Evolutionary conservation across 2,888 invertebrate genomes (phyloP), one percentile per base, ranked within the genome.

Genomic region (Lepidochrysops patricia): DNA sequence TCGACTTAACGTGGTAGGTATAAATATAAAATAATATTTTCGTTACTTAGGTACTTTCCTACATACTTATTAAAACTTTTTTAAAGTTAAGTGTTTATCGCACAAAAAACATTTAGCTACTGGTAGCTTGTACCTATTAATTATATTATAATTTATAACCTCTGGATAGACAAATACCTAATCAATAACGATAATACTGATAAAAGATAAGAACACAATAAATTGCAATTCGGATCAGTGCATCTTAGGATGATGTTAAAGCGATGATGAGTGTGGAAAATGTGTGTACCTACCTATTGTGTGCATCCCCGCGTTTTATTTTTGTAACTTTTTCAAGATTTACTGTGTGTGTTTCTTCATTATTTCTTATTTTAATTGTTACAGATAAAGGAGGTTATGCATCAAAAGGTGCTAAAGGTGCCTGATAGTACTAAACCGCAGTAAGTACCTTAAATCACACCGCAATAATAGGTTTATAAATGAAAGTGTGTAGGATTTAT

Each of bases 321-420:
- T 23, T 9, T 3, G 4, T 9, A n/a, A n/a, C n/a, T 7, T 23
- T 43, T 3, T 2, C 7, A 29, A 2, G 4, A 23, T 3, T 43
- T 43, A 2, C 6, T 4, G 43, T 1, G 23, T 15, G 5, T 13
- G 4, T 15, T 15, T 7, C 5, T 37, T 4, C 2, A 35, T 9
- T 2, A 32, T 43, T 19, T 19, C 62, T 52, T 62, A 60, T 48
- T 52, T 15, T 13, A 9, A 61, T 76, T 72, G 67, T 80, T 81
- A 56, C 71, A 88, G 88, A 83, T 87, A 80, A 84, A 85, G 79
- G 87, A 87, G 88, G 88, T 87, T 82, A 89, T 89, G 88, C 88
- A 88, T 82, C 80, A 85, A 78, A 85, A 75, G 86, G 86, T 80
- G 84, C 88, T 87, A 63, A 73, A 72, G 85, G 87, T 84, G 88